Evolutionary conservation across 2,888 invertebrate genomes (phyloP).

Genomic region (Callyntrura sp.): DNA sequence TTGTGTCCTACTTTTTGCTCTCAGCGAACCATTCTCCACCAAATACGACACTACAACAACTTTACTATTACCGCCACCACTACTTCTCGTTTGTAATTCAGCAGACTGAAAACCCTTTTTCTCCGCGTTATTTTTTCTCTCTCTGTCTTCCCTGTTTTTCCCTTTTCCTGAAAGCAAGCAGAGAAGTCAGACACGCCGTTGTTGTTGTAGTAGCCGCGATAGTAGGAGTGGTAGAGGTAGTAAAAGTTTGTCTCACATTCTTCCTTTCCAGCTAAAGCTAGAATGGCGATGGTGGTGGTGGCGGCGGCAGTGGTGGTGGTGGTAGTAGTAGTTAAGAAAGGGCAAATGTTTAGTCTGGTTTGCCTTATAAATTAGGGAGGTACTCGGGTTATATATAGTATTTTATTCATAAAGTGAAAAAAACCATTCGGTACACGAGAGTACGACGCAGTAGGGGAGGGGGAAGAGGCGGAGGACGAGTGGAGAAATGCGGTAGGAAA

Average conservation of each 20-base stretch:
- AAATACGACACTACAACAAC: background rate
- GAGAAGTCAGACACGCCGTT: background rate
- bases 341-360: background rate
- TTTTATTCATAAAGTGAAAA: conserved; percentile 17
- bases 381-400: background rate
- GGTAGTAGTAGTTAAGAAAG: background rate
- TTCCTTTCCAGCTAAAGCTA: background rate
- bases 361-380: background rate
- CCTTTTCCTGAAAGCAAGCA: background rate
- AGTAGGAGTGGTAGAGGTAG: background rate
- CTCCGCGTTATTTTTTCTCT: background rate
- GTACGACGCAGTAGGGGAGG: background rate
- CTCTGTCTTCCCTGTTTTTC: background rate
- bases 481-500: background rate
- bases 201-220: too few relatives aligned
- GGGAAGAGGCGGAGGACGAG: conserved; percentile 15
- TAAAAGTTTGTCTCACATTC: background rate
- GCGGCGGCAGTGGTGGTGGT: background rate
- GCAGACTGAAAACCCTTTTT: background rate
- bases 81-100: background rate
- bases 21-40: background rate
- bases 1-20: background rate
- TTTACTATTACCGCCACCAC: background rate
- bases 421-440: background rate
- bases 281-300: background rate